A percentile compares a stretch with the other conserved stretches of the same genome.
Evolutionary conservation across 2,888 invertebrate genomes (phyloP).

Genomic region (Dione juno): DNA sequence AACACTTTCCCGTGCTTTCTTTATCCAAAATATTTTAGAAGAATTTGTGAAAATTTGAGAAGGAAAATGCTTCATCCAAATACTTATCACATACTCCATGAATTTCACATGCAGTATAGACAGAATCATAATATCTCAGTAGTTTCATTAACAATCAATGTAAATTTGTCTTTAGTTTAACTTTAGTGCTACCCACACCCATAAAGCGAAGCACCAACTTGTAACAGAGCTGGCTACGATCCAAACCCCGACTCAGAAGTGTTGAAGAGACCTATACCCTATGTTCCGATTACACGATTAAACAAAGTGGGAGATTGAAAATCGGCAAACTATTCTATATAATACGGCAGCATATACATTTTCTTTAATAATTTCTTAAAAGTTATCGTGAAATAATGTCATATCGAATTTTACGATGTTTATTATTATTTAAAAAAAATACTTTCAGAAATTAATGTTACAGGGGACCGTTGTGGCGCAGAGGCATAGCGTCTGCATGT

Average conservation of each 20-base stretch:
- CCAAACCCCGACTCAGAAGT: constrained; percentile 29
- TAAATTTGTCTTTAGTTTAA: constrained; percentile 27
- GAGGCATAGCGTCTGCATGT: too few species aligned
- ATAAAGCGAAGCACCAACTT: constrained; percentile 35
- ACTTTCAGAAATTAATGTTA: too few species aligned
- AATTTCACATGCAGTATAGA: too few species aligned
- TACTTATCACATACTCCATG: too few species aligned
- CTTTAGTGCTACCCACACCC: constrained; percentile 30
- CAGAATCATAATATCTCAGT: neutral
- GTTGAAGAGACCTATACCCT: constrained; percentile 23
- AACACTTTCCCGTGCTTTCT: neutral
- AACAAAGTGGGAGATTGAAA: constrained; percentile 8
- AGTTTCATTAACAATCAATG: constrained; percentile 25
- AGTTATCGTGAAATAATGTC: too few species aligned
- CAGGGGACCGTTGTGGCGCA: too few species aligned
- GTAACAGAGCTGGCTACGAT: constrained; percentile 30
- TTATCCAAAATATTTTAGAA: neutral
- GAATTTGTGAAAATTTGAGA: neutral
- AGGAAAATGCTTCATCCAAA: too few species aligned
- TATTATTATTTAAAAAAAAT: too few species aligned
- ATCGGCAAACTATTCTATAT: neutral
- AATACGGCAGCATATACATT: too few species aligned
- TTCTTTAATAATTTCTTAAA: too few species aligned
- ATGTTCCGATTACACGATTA: constrained; percentile 16
- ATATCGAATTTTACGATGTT: too few species aligned